Evolutionary conservation across 2,797 vertebrate species (phyloP), one percentile per base, ranked within the genome.

Genomic region (Paedocypris micromegethes): DNA sequence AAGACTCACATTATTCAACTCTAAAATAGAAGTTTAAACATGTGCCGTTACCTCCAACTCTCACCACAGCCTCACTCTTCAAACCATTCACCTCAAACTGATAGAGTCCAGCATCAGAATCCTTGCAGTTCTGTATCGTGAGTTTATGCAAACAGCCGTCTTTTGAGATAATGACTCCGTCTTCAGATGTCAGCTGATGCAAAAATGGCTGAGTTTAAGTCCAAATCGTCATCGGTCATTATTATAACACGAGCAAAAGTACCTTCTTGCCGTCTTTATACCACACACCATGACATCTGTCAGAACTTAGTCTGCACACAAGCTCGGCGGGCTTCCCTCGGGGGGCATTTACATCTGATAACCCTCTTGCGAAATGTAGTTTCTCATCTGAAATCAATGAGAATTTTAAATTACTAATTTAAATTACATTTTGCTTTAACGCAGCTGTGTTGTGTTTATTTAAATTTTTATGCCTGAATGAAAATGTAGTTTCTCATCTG

Each of bases 211-310:
- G 23, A 23, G 23, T 23, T 23, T 23, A 23, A 23, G 23, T 23
- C 23, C 23, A 23, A 23, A 23, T 23, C 23, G 2, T 50, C 51
- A 37, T 6, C 41, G 49, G 7, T 49, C 5, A 9, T 3, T 42
- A n/a, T 50, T 57, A 23, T 23, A 23, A 23, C 23, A 45, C 9
- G 56, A 44, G 6, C 41, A 4, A 5, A 66, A 84, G 63, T 39
- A 96, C 95, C 92, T 94, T 86, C 50, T 86, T 83, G 6, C 91
- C 89, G 7, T 93, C 90, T 81, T 90, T 93, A 82, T 88, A 92
- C 93, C 94, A 94, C 73, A 39, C 43, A 42, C 92, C 92, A 0
- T 87, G 83, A 43, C 88, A 85, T 0, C 88, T 80, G 3, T 91
- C 84, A 23, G 75, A 87, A 81, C 81, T 90, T 76, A 94, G 85